Conservation (phyloP, 37 sponge, comb jelly and placozoan species). For the Aplysina aerophoba region DNA sequence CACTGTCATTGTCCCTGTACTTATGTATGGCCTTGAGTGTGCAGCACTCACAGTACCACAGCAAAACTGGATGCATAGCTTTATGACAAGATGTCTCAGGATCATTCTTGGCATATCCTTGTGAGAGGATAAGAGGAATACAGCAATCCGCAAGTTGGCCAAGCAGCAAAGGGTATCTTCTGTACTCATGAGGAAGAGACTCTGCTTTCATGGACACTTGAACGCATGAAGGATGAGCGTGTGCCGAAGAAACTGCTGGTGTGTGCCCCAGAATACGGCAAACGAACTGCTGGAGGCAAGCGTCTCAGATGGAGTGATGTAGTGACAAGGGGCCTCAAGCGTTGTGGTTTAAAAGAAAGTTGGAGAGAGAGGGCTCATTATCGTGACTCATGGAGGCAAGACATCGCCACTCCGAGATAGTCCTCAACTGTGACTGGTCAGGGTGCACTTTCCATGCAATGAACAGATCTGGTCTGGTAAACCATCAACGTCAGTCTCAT, state of each 20-base stretch:
- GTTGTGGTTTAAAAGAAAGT: not conserved
- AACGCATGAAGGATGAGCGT: not conserved
- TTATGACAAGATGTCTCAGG: not conserved
- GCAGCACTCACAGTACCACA: not conserved
- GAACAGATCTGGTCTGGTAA: not conserved
- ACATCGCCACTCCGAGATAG: not conserved
- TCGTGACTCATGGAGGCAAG: not conserved
- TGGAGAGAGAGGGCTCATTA: not conserved
- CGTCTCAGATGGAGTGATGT: not conserved
- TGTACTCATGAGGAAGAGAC: not conserved
- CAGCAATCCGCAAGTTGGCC: not conserved
- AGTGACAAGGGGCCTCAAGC: not conserved
- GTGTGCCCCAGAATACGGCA: not conserved
- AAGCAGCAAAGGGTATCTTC: constrained; percentile 10
- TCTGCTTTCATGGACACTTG: not conserved
- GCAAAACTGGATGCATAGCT: not conserved
- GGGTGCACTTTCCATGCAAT: not conserved
- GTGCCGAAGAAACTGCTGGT: not conserved
- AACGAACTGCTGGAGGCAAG: not conserved
- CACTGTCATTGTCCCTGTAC: not conserved
- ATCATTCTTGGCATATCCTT: not conserved
- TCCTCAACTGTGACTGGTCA: not conserved
- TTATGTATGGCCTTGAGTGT: constrained; percentile 9
- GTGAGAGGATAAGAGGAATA: not conserved
- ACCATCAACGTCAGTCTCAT: not conserved